Percentiles rank a stretch among this genome's conserved stretches.
These are phyloP conservation scores for Polyommatus iphigenia DNA, from an alignment of 2,888 invertebrate species.

Conservation along the genomic window DNA sequence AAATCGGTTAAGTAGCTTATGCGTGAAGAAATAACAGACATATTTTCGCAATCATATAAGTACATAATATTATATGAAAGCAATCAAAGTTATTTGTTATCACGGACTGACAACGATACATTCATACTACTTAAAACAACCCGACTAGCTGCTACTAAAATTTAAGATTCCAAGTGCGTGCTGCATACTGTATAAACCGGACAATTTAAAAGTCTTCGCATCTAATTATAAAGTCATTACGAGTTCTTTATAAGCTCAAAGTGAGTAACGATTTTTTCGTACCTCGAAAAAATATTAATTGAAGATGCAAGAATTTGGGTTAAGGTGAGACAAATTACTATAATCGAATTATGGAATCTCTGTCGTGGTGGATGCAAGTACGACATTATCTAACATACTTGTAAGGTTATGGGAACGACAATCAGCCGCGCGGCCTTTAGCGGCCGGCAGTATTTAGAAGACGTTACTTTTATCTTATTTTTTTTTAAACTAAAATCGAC, in stretches of 20 bases:
- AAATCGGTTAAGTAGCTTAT: too few relatives aligned
- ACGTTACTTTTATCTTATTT: slow-evolving; percentile 51
- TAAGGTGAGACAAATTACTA: slow-evolving; percentile 30
- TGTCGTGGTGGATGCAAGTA: slow-evolving; percentile 26
- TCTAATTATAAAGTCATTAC: slow-evolving; percentile 9
- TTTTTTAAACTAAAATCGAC: slow-evolving; percentile 44
- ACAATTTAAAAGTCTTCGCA: background rate
- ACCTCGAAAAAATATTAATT: slow-evolving; percentile 31
- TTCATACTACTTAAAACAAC: too few relatives aligned
- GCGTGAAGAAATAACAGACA: too few relatives aligned
- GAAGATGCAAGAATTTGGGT: slow-evolving; percentile 39
- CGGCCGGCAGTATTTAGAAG: slow-evolving; percentile 54
- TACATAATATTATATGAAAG: too few relatives aligned
- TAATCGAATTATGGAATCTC: slow-evolving; percentile 30
- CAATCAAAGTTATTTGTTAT: too few relatives aligned
- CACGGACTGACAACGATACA: too few relatives aligned
- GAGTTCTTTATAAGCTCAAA: background rate
- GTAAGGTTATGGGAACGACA: slow-evolving; percentile 68
- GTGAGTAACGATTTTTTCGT: background rate
- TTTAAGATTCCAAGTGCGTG: too few relatives aligned
- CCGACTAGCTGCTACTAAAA: too few relatives aligned
- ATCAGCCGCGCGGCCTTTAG: slow-evolving; percentile 62
- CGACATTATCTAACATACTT: slow-evolving; percentile 45
- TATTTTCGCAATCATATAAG: too few relatives aligned
- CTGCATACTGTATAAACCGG: background rate